A percentile compares a stretch with the other conserved stretches of the same genome.
Evolutionary conservation across 2,113 vertebrate species (phyloP).

Genomic region (Engystomops pustulosus): DNA sequence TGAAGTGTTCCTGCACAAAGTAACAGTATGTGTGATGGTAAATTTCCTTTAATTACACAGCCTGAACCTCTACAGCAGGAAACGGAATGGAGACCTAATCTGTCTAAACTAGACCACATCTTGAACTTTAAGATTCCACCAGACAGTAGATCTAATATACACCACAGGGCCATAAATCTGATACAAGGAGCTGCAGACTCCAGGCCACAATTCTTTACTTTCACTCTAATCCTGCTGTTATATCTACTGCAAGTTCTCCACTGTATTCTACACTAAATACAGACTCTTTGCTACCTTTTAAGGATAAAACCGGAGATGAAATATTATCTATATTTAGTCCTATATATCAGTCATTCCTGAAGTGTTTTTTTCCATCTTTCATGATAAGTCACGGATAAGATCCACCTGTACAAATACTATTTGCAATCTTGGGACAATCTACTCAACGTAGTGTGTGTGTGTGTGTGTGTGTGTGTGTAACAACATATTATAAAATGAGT

Average conservation of each 20-base stretch:
- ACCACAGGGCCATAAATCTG: neutral
- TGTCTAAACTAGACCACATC: neutral
- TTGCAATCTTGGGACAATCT: too few species aligned
- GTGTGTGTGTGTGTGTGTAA: too few species aligned
- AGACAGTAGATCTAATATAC: neutral
- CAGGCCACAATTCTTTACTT: neutral
- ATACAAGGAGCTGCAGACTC: neutral
- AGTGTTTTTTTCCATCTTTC: neutral
- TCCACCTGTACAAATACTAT: too few species aligned
- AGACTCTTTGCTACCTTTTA: neutral
- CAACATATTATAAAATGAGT: too few species aligned
- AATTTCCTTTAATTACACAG: too few species aligned
- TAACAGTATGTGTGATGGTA: too few species aligned
- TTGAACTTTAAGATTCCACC: neutral
- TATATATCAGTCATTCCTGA: neutral
- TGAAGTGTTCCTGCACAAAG: too few species aligned
- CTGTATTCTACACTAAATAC: neutral
- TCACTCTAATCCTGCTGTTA: neutral
- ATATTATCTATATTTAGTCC: conserved; percentile 9
- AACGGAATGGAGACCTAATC: conserved; percentile 19
- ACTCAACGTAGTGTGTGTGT: too few species aligned
- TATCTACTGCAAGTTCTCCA: neutral
- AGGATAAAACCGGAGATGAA: neutral
- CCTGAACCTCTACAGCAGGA: neutral
- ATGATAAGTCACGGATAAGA: too few species aligned